Evolutionary conservation across 1,140 invertebrate genomes (phyloP).

Genomic region (Globodera rostochiensis): DNA sequence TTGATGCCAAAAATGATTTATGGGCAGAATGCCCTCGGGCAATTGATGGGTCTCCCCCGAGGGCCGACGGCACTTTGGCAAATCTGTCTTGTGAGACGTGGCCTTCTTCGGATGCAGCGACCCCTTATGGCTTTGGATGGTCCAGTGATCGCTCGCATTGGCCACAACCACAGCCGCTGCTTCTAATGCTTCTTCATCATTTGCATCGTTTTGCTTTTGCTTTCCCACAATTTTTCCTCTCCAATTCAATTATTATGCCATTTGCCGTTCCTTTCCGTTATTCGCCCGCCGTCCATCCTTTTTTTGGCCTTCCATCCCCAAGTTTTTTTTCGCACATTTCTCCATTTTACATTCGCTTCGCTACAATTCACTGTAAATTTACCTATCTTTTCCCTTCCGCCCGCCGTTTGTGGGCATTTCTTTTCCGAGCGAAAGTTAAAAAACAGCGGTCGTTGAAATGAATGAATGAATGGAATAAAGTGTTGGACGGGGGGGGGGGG

Average conservation of each 20-base stretch:
- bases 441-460: not conserved
- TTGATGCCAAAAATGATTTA: constrained; percentile 12
- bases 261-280: not conserved
- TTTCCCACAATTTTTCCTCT: not conserved
- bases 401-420: not conserved
- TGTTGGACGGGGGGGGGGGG: not conserved
- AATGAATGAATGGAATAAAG: not conserved
- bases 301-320: not conserved
- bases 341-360: not conserved
- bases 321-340: not conserved
- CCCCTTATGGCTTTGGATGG: no score
- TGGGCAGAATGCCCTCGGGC: constrained; percentile 1
- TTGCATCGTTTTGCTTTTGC: not conserved
- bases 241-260: not conserved
- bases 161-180: no score
- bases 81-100: not conserved
- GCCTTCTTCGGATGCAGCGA: no score
- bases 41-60: not conserved
- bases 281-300: not conserved
- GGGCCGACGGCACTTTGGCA: not conserved
- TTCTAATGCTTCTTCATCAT: no score
- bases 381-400: not conserved
- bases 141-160: not conserved
- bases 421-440: not conserved
- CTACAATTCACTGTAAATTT: not conserved